phyloP scores from a whole-genome alignment of 2,888 invertebrate genomes.

The Dorcus parallelipipedus region DNA sequence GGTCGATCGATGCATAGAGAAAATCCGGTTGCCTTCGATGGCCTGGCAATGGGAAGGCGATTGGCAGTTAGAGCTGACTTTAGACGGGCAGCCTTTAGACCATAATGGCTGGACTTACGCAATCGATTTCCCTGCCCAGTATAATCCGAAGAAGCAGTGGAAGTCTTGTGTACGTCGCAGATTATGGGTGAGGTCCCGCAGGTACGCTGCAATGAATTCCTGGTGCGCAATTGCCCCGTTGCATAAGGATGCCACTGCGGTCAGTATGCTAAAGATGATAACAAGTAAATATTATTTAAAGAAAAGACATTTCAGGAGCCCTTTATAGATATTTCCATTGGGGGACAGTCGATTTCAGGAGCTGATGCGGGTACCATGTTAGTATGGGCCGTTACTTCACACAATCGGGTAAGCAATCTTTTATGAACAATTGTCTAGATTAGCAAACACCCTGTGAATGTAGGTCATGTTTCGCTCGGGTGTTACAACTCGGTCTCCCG shows the following conservation, averaged over 20 bases:
- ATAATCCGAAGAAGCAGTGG: slow-evolving; percentile 78
- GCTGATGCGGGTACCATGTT: slow-evolving; percentile 70
- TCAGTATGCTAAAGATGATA: slow-evolving; percentile 31
- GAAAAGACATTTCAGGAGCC: slow-evolving; percentile 63
- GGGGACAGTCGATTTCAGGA: slow-evolving; percentile 79
- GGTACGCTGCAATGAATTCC: slow-evolving; percentile 85
- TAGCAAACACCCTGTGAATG: neutral
- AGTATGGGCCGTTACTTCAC: slow-evolving; percentile 92
- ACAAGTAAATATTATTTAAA: neutral
- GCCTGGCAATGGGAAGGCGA: slow-evolving; percentile 97
- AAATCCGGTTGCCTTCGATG: slow-evolving; percentile 84
- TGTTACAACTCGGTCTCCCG: slow-evolving; percentile 77
- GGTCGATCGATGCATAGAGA: slow-evolving; percentile 72
- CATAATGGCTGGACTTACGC: slow-evolving; percentile 95
- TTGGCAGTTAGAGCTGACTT: slow-evolving; percentile 81
- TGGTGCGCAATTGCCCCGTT: slow-evolving; percentile 91
- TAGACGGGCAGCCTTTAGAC: slow-evolving; percentile 83
- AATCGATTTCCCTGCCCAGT: slow-evolving; percentile 84
- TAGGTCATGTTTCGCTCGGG: slow-evolving; percentile 82
- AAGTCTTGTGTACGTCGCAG: slow-evolving; percentile 85
- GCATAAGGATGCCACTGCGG: slow-evolving; percentile 82
- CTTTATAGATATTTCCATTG: slow-evolving; percentile 86
- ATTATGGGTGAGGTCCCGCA: slow-evolving; percentile 84
- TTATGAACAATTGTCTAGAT: neutral
- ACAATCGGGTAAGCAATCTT: slow-evolving; percentile 66